Percentiles rank a stretch among this genome's conserved stretches.
Evolutionary conservation across 2,888 invertebrate genomes (phyloP).

Genomic region (Andrena chrysosceles): DNA sequence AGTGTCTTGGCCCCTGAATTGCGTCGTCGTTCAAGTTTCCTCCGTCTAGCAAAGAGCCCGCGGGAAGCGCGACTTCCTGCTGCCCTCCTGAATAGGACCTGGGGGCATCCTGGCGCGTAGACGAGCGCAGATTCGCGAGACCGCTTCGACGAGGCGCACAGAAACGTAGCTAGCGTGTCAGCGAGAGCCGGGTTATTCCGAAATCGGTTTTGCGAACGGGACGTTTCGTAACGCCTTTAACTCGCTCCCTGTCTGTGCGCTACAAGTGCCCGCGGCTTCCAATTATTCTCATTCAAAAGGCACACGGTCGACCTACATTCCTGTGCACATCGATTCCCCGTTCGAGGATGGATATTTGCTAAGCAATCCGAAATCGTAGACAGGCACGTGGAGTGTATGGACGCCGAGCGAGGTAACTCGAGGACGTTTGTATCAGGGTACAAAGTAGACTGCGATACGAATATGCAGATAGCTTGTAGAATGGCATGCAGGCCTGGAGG

Average conservation of each 20-base stretch:
- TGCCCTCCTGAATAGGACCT: background rate
- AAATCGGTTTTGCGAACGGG: background rate
- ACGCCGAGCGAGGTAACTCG: too few relatives aligned
- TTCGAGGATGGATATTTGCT: too few relatives aligned
- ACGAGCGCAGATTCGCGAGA: background rate
- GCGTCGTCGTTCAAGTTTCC: slow-evolving; percentile 29
- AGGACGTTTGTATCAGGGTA: too few relatives aligned
- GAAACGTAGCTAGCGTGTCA: background rate
- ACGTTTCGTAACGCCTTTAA: background rate
- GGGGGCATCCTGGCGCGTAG: slow-evolving; percentile 30
- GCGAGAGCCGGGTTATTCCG: background rate
- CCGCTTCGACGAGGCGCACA: background rate
- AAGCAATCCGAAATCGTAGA: too few relatives aligned
- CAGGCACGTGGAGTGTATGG: too few relatives aligned
- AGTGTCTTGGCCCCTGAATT: background rate
- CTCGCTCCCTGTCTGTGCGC: background rate
- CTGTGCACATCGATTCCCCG: too few relatives aligned
- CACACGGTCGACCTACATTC: too few relatives aligned
- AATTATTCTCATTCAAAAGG: background rate
- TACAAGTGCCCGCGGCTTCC: background rate
- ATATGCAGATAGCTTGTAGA: too few relatives aligned
- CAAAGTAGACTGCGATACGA: too few relatives aligned
- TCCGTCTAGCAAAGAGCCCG: slow-evolving; percentile 1
- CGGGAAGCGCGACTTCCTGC: slow-evolving; percentile 43
- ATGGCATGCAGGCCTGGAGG: too few relatives aligned